Base-by-base conservation (phyloP, 2,797 vertebrate genomes). In the Malurus leucopterus region DNA sequence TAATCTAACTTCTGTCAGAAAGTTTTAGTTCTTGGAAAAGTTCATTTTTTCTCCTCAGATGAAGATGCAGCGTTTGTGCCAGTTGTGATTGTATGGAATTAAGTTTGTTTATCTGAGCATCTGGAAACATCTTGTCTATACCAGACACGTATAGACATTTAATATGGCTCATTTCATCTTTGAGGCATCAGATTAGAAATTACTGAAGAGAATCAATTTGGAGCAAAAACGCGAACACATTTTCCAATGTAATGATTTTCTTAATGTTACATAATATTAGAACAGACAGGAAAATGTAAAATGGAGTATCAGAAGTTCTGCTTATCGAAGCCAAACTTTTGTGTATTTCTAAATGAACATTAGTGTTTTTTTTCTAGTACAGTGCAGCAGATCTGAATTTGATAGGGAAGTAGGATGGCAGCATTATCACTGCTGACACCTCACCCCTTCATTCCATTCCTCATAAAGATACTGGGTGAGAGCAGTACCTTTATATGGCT, bases 151-250 rank as follows among this genome's bases (percentile, higher is more conserved):
- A 38, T 4, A 80, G 69, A 18, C 29, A 55, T 84, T 91, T 85
- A 38, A 32, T 26, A 77, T 57, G 58, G 58, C 62, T 70, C 65
- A 84, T 92, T 93, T 88, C 6, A 70, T 41, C 62, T 65, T 47
- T 1, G 1, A 55, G 74, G 46, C 34, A 49, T 41, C 84, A 71
- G 70, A 77, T 86, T 74, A 90, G 57, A 74, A 92, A 59, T 68
- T 88, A 89, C 43, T 83, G 94, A 68, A 55, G 41, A 57, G 84
- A 91, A 89, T 88, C 76, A 49, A 71, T 83, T 80, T 2, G 2
- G 23, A 83, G 54, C 38, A 77, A 86, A 83, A 73, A 41, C 6
- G 26, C 12, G 73, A 91, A 41, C 3, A 3, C 13, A 8, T 77
- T 73, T 82, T 77, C 27, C 59, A 80, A 83, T 74, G 34, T 67